Conservation (phyloP, 1,140 invertebrate genomes). For the Laupala kohalensis region DNA sequence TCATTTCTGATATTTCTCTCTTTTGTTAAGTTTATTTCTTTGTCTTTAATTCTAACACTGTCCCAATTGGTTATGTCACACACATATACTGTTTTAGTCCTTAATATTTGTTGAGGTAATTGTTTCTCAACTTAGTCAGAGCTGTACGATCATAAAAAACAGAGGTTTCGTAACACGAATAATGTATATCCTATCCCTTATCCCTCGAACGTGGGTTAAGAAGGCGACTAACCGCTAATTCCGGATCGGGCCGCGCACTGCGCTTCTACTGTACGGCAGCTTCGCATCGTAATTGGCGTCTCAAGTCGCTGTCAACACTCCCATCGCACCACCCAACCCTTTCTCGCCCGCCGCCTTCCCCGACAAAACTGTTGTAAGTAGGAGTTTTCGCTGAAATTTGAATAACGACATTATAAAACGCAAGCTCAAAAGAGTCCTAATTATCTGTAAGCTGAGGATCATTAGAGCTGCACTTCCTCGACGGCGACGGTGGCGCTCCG, state of each 20-base stretch:
- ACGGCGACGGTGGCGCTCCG: background rate
- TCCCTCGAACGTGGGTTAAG: background rate
- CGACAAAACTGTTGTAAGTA: background rate
- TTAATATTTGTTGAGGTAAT: no score
- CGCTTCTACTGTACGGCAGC: background rate
- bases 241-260: no score
- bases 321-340: background rate
- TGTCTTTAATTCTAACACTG: no score
- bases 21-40: no score
- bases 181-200: no score
- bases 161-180: no score
- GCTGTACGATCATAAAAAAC: no score
- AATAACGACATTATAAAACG: background rate
- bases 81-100: no score
- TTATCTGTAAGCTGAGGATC: background rate
- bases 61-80: no score
- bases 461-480: background rate
- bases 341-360: background rate
- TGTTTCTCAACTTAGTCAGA: no score
- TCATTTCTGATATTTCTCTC: no score
- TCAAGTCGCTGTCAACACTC: background rate
- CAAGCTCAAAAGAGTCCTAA: background rate
- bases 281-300: background rate
- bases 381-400: background rate
- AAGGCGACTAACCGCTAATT: background rate